Conservation (phyloP, 2,113 vertebrate genomes). For the Podarcis cretensis region DNA sequence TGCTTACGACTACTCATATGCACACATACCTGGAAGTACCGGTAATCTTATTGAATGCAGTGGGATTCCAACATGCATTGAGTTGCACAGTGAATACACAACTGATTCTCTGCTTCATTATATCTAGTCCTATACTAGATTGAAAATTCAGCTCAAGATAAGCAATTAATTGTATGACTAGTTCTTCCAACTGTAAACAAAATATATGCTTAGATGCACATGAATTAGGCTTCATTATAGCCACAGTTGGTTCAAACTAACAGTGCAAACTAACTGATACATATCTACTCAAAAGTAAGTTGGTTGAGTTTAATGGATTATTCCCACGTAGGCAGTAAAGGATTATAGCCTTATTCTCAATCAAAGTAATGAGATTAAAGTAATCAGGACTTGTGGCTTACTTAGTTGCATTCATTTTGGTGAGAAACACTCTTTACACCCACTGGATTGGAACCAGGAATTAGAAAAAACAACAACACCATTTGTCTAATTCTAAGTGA, state of each 20-base stretch:
- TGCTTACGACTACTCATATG: no score
- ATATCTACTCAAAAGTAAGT: background rate
- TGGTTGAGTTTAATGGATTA: background rate
- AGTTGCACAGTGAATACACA: constrained; percentile 12
- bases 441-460: background rate
- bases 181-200: background rate
- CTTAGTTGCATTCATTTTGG: background rate
- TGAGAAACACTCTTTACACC: background rate
- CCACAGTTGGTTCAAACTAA: background rate
- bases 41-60: no score
- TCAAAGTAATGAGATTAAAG: background rate
- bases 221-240: background rate
- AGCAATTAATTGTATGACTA: background rate
- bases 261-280: background rate
- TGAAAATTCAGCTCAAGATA: background rate
- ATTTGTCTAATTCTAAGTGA: background rate
- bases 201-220: background rate
- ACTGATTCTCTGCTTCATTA: constrained; percentile 20
- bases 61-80: background rate
- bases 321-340: background rate
- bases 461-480: background rate
- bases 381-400: background rate
- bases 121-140: constrained; percentile 9
- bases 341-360: background rate
- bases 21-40: no score